These are phyloP conservation scores for Danio rerio DNA, from an alignment of 2,113 vertebrate genomes.

Conservation along the genomic window DNA sequence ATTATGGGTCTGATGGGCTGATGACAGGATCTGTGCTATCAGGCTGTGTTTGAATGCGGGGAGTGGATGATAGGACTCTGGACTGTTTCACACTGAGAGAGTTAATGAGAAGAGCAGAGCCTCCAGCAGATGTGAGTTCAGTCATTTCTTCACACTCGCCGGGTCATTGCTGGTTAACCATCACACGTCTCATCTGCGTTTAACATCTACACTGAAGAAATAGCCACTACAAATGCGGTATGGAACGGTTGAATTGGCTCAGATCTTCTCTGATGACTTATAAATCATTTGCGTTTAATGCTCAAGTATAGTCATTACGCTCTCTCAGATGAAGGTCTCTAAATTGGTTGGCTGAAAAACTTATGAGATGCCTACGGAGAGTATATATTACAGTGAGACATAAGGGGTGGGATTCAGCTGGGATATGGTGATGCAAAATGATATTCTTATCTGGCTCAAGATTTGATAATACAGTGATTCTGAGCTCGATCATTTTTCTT, in stretches of 20 bases:
- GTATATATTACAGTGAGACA: neutral
- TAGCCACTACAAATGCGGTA: neutral
- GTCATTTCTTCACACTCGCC: conserved; percentile 29
- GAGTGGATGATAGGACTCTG: conserved; percentile 14
- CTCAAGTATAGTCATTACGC: conserved; percentile 15
- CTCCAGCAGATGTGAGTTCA: conserved; percentile 21
- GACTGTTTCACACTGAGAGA: conserved; percentile 28
- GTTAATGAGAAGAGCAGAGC: conserved; percentile 37
- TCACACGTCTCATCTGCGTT: neutral
- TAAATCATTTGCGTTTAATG: conserved; percentile 28
- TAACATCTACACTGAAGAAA: neutral
- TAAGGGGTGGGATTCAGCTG: conserved; percentile 1
- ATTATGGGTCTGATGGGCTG: conserved; percentile 39
- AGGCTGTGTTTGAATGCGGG: neutral
- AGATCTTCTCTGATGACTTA: conserved; percentile 2
- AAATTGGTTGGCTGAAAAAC: conserved; percentile 13
- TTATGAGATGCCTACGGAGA: conserved; percentile 13
- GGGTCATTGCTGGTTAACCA: conserved; percentile 23
- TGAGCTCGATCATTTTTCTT: no score
- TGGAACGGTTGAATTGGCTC: conserved; percentile 14
- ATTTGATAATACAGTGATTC: no score
- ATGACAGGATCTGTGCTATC: conserved; percentile 34
- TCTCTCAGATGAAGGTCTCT: conserved; percentile 25
- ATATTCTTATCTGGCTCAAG: conserved; percentile 15
- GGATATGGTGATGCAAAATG: neutral